Percentiles rank a stretch among this genome's conserved stretches.
These are phyloP conservation scores for Papilio demoleus DNA, from an alignment of 2,888 invertebrate species.

Conservation along the genomic window DNA sequence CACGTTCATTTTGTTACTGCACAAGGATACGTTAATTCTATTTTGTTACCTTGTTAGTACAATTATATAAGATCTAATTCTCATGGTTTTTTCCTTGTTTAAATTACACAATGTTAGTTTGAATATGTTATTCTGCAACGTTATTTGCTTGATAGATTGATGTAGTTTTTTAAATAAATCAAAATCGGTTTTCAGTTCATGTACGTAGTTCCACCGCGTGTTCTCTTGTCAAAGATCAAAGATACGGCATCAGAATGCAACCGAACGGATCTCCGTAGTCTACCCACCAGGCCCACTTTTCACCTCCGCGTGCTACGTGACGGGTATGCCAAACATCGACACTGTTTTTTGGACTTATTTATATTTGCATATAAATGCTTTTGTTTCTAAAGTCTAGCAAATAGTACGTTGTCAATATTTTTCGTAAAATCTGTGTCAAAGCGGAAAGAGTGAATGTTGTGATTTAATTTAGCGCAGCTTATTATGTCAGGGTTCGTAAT, in stretches of 20 bases:
- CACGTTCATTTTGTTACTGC: slow-evolving; percentile 22
- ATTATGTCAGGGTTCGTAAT: too few species aligned
- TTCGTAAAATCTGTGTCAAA: too few species aligned
- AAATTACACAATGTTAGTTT: background rate
- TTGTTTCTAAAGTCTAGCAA: slow-evolving; percentile 3
- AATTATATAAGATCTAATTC: background rate
- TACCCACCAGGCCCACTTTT: slow-evolving; percentile 35
- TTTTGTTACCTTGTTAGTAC: background rate
- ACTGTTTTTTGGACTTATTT: slow-evolving; percentile 29
- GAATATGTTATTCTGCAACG: background rate
- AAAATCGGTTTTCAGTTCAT: background rate
- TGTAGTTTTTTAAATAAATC: background rate
- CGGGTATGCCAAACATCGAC: slow-evolving; percentile 27
- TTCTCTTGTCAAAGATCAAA: slow-evolving; percentile 24
- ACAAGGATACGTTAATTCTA: slow-evolving; percentile 16
- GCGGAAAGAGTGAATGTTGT: too few species aligned
- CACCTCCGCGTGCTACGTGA: slow-evolving; percentile 39
- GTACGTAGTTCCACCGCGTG: background rate
- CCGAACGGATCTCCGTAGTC: slow-evolving; percentile 32
- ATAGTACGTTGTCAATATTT: background rate
- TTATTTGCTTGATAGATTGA: background rate
- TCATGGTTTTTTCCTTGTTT: background rate
- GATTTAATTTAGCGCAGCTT: too few species aligned
- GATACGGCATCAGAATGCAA: slow-evolving; percentile 36
- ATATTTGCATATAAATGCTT: slow-evolving; percentile 6